phyloP scores from a whole-genome alignment of 2,797 vertebrate genomes.

The Crax fasciolata region DNA sequence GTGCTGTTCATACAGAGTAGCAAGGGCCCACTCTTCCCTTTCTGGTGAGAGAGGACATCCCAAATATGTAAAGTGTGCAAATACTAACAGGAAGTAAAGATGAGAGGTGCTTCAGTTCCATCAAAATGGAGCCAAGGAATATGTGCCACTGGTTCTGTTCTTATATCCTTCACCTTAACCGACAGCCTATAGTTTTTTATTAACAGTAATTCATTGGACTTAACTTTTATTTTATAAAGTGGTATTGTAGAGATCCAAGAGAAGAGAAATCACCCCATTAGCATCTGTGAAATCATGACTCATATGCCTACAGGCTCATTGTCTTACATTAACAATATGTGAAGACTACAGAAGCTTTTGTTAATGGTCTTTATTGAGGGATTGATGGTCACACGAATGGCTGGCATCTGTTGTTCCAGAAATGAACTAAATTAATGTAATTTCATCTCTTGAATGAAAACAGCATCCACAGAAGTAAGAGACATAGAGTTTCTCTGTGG shows the following conservation, averaged over 20 bases:
- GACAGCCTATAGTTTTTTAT: neutral
- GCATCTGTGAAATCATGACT: constrained; percentile 36
- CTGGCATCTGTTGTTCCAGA: constrained; percentile 38
- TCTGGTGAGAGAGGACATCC: neutral
- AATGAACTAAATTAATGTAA: neutral
- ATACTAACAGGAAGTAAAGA: neutral
- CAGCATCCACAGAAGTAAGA: neutral
- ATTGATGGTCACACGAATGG: constrained; percentile 16
- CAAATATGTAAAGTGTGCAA: neutral
- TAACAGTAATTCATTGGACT: neutral
- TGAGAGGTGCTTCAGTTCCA: neutral
- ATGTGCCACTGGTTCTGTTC: neutral
- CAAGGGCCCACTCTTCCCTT: neutral
- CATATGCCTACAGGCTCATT: neutral
- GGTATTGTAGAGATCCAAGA: neutral
- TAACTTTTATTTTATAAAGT: neutral
- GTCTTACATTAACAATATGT: neutral
- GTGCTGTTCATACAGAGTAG: neutral
- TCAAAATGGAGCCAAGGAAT: neutral
- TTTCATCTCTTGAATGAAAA: neutral
- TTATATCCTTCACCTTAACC: neutral
- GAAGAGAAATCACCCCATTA: neutral
- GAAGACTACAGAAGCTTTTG: neutral
- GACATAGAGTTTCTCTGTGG: neutral
- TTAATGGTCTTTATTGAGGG: neutral